Evolutionary conservation across 2,888 invertebrate genomes (phyloP), one percentile per base, ranked within the genome.

Genomic region (Petrolisthes cinctipes): DNA sequence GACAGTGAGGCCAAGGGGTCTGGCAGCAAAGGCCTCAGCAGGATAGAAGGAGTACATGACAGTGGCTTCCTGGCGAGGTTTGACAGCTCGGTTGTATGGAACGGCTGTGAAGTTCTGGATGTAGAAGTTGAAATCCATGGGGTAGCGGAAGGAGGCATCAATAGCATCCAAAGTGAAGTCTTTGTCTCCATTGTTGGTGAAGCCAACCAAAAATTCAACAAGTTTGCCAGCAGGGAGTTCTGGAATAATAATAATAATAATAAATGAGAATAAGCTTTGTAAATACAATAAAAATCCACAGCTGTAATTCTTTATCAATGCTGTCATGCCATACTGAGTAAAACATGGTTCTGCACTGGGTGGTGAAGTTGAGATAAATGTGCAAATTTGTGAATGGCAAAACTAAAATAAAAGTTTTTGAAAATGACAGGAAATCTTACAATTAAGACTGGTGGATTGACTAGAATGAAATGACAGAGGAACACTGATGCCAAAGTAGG

Each of bases 41-140:
- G 99, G 98, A 89, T 97, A 94, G 93, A 99, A 99, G 0, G 96
- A 96, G 93, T 99, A 99, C 54, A 97, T 96, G 86, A 99, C 95
- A 0, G 99, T 98, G 2, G 98, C 98, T 93, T 99, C 98, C 91
- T 97, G 96, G 85, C 95, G 95, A 0, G 99, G 96, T 92, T 97
- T 96, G 0, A 99, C 97, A 91, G 96, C 95, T 91, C 96, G 95
- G 92, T 97, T 96, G 93, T 97, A 98, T 1, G 95, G 95, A 92
- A 97, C 94, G 0, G 97, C 96, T 0, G 99, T 97, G 94, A 99
- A 99, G 94, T 99, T 99, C 94, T 99, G 99, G 91, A 99, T 98
- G 94, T 97, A 97, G 94, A 97, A 99, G 91, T 96, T 97, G 94
- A 97, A 99, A 93, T 99, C 99, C 96, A 98, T 97, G 9, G 99